A percentile compares a stretch with the other conserved stretches of the same genome.
phyloP scores from a whole-genome alignment of 2,113 vertebrate species.

The Orthonyx spaldingii region DNA sequence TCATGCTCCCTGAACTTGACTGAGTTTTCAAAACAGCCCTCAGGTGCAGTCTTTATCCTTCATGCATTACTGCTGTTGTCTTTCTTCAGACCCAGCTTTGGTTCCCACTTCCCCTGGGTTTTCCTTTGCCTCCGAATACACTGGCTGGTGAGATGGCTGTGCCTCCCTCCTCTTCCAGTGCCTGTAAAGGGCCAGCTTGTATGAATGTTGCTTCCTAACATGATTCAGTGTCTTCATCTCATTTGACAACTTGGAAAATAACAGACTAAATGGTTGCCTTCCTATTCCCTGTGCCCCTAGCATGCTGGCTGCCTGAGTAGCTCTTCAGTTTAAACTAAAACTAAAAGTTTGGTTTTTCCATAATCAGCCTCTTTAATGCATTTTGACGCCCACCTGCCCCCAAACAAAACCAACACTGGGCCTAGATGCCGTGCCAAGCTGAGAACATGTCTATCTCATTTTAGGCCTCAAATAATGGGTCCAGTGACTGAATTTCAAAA shows the following conservation, averaged over 20 bases:
- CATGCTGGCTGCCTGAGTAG: neutral
- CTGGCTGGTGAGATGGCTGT: neutral
- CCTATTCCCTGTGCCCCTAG: neutral
- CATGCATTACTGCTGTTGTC: neutral
- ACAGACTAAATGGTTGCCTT: neutral
- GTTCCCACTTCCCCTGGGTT: neutral
- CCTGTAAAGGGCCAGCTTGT: neutral
- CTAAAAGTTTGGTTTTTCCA: neutral
- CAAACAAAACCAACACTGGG: neutral
- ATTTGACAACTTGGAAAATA: neutral
- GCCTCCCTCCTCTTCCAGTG: neutral
- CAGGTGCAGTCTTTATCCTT: neutral
- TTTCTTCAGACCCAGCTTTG: neutral
- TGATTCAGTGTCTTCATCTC: neutral
- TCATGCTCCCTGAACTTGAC: neutral
- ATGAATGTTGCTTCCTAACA: neutral
- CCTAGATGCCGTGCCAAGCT: neutral
- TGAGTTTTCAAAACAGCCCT: neutral
- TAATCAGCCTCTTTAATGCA: neutral
- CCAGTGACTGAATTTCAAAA: neutral
- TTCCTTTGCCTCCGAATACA: neutral
- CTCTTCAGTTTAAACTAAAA: neutral
- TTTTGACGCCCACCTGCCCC: neutral
- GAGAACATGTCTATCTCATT: rapidly evolving
- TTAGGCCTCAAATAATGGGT: neutral